These are phyloP conservation scores for Botia almorhae DNA, from an alignment of 2,797 vertebrate genomes.

Conservation along the genomic window DNA sequence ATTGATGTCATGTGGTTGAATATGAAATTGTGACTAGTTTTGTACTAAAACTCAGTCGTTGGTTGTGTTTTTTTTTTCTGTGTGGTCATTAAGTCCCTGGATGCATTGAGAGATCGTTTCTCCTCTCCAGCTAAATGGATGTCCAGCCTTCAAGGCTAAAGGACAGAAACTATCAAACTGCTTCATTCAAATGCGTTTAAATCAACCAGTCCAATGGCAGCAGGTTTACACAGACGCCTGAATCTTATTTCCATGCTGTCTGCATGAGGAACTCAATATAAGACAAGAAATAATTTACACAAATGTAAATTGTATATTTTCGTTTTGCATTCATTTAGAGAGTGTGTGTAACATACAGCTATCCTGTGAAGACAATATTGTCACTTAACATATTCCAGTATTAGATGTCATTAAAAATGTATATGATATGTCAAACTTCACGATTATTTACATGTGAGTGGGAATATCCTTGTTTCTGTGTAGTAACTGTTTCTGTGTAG, in stretches of 20 bases:
- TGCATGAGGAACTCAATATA: background rate
- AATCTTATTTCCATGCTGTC: background rate
- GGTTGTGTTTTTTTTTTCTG: background rate
- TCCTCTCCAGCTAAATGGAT: slow-evolving; percentile 45
- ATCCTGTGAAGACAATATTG: slow-evolving; percentile 41
- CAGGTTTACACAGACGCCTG: background rate
- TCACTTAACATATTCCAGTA: slow-evolving; percentile 32
- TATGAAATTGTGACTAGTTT: background rate
- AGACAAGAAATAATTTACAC: background rate
- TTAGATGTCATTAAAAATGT: slow-evolving; percentile 34
- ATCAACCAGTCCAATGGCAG: background rate
- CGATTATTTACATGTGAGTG: slow-evolving; percentile 40
- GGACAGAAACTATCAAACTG: background rate
- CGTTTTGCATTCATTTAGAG: slow-evolving; percentile 55
- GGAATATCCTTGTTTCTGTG: background rate
- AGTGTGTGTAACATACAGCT: slow-evolving; percentile 42
- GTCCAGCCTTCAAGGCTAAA: slow-evolving; percentile 31
- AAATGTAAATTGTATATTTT: background rate
- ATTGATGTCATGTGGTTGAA: background rate
- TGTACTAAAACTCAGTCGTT: background rate
- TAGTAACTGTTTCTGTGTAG: slow-evolving; percentile 41
- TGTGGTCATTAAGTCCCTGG: slow-evolving; percentile 39
- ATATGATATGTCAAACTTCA: slow-evolving; percentile 45
- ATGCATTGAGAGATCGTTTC: slow-evolving; percentile 25
- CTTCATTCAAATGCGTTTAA: background rate